These are phyloP conservation scores for Microcebus jonahi DNA, from an alignment of 2,113 vertebrate genomes.

Conservation along the genomic window DNA sequence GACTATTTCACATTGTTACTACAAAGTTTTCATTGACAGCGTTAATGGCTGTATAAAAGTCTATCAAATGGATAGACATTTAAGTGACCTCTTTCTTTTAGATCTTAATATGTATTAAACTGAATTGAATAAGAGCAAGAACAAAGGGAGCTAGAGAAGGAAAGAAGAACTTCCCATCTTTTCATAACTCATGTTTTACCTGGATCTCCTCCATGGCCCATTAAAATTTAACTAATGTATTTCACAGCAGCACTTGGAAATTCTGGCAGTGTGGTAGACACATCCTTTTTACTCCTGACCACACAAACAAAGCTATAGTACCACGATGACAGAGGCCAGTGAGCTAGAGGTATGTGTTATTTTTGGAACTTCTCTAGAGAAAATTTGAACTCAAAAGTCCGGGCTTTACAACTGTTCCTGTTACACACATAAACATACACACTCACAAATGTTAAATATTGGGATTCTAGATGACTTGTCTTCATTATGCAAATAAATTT, in stretches of 20 bases:
- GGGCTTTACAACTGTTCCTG: slow-evolving; percentile 31
- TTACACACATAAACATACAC: not conserved
- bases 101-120: not conserved
- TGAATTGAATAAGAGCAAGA: slow-evolving; percentile 24
- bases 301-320: not conserved
- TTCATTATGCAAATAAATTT: slow-evolving; percentile 4
- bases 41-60: not conserved
- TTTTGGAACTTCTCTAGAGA: slow-evolving; percentile 41
- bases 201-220: slow-evolving; percentile 39
- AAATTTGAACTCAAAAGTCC: slow-evolving; percentile 53
- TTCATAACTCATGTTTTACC: slow-evolving; percentile 38
- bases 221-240: slow-evolving; percentile 41
- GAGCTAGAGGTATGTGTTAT: slow-evolving; percentile 10
- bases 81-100: slow-evolving; percentile 27
- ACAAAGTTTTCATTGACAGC: not conserved
- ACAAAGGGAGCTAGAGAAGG: not conserved
- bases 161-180: slow-evolving; percentile 25
- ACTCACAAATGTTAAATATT: not conserved
- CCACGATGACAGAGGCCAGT: not conserved
- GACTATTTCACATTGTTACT: not conserved
- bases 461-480: slow-evolving; percentile 28
- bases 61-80: not conserved
- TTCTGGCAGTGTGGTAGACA: not conserved
- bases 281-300: not conserved
- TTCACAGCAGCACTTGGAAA: slow-evolving; percentile 37